Evolutionary conservation across 2,888 invertebrate genomes (phyloP), one percentile per base, ranked within the genome.

Genomic region (Dugesia japonica): DNA sequence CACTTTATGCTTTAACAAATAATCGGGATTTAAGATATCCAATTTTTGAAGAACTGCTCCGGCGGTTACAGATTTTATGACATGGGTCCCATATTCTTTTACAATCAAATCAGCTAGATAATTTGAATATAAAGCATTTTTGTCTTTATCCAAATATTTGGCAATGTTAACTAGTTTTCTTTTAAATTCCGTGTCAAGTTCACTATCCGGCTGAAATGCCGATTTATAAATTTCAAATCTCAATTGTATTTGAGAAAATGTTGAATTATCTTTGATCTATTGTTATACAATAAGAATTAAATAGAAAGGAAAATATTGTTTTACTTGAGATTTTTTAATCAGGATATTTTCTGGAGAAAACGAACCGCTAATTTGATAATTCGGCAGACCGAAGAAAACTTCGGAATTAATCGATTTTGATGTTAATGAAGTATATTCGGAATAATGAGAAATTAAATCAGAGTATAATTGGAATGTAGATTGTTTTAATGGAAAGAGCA

Each of bases 81-180:
- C 78, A 78, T 82, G 81, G 0, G 82, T 81, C 13, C 82, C 82
- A 74, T 80, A 82, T 74, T 82, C 82, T 71, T 81, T 79, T 13
- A 82, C 80, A 0, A 82, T 76, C n/a, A 82, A 78, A 77, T 82
- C 81, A 56, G 81, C 79, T 73, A 81, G 80, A 79, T 81, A 82
- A 0, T 79, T 74, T 0, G 81, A 81, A 72, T 79, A 78, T 17
- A 79, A 78, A 26, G 80, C 80, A 23, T 78, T 71, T 77, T 80
- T 81, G 23, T 79, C 76, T n/a, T 9, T 20, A n/a, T 80, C 78
- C n/a, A 81, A 38, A 27, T 80, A 79, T 0, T 79, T 79, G 0
- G 81, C 81, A n/a, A 82, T 82, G 17, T 79, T 79, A 28, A 80
- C 75, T 1, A 82, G 78, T 0, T 81, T 79, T 4, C 74, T 71